Evolutionary conservation across 35 echinoderm and acorn worm species (phyloP).

Genomic region (Eucidaris tribuloides): DNA sequence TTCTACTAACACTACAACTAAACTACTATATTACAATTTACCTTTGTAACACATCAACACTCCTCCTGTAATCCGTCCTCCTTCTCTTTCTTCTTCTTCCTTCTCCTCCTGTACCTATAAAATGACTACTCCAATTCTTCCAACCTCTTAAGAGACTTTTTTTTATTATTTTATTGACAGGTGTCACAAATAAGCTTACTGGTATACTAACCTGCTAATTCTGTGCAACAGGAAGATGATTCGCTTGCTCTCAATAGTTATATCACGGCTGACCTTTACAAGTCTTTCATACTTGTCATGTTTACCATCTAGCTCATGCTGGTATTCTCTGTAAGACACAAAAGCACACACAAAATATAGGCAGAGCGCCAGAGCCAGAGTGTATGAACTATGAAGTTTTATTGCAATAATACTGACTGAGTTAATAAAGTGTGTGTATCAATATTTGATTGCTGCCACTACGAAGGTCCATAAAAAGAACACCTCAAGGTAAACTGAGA

Average conservation of each 20-base stretch:
- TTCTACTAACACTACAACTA: too few relatives aligned
- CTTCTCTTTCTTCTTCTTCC: too few relatives aligned
- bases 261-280: slow-evolving; percentile 90
- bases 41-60: too few relatives aligned
- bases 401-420: not conserved
- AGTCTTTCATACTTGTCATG: slow-evolving; percentile 96
- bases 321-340: slow-evolving; percentile 57
- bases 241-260: slow-evolving; percentile 97
- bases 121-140: too few relatives aligned
- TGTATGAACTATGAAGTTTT: not conserved
- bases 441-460: not conserved
- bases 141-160: too few relatives aligned
- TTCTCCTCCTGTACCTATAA: too few relatives aligned
- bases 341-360: not conserved
- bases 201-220: slow-evolving; percentile 57
- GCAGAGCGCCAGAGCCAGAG: not conserved
- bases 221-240: slow-evolving; percentile 93
- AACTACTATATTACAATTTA: too few relatives aligned
- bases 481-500: too few relatives aligned
- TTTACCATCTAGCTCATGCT: slow-evolving; percentile 79
- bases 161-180: too few relatives aligned
- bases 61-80: too few relatives aligned
- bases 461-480: not conserved
- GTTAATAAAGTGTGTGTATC: not conserved
- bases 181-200: too few relatives aligned